Base-by-base conservation (phyloP, 2,888 invertebrate species). In the Rosalia funebris region DNA sequence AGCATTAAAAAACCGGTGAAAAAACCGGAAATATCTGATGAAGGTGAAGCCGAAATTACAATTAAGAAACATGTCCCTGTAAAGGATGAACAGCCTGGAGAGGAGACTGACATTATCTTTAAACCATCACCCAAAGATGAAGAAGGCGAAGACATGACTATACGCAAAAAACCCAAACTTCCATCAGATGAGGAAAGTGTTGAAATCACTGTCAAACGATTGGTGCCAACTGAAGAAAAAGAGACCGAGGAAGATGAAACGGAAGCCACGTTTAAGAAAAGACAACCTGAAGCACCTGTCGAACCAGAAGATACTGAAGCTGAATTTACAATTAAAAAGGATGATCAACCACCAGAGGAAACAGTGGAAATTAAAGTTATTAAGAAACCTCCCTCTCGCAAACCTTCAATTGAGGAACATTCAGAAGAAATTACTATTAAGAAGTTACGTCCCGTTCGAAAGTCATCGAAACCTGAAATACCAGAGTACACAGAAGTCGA, bases 401-500 rank as follows among this genome's bases (percentile, higher is more conserved):
- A 83, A 66, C 82, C 83, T 7, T 78, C 79, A 37, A 76, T 82
- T 69, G 87, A 89, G 75, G 87, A 89, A 74, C 84, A 85, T 61
- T 84, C 86, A 42, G 87, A 89, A 77, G 88, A 88, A 78, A 84
- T 91, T 16, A 92, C 90, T 0, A 85, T 93, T 11, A 91, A 91
- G 77, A 91, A 90, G 78, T 81, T 91, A 15, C 89, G 89, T 71
- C 89, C 89, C 70, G 86, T 88, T 3, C 83, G 88, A 46, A 84
- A 86, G 73, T 90, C 90, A 76, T 84, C 87, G 36, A 81, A 87
- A 56, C 82, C 85, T 3, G 89, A 90, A 68, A 83, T 90, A 65
- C 88, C 90, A 39, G 92, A 92, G 83, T 85, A 88, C 45, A 88
- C 89, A 0, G 91, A 90, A 74, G 87, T 89, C 7, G 90, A 92